Evolutionary conservation across 2,113 vertebrate genomes (phyloP), one percentile per base, ranked within the genome.

Genomic region (Syngnathus floridae): DNA sequence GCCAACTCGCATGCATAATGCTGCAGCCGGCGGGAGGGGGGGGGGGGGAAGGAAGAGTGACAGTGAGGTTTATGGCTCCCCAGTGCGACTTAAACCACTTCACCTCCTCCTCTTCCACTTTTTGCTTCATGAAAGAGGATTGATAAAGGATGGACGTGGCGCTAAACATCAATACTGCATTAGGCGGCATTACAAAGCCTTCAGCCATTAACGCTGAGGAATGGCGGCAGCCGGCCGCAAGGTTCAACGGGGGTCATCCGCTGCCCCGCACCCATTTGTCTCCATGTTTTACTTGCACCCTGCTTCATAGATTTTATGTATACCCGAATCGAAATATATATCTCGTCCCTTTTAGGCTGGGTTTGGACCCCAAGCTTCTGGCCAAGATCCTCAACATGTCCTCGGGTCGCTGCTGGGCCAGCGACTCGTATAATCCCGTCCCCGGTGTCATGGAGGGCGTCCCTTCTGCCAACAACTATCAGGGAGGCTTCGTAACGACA

Each of bases 401-500:
- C 41, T 95, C 93, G 36, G 97, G 97, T 74, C 93, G 97, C 64
- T 99, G 97, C 86, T 99, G 97, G 97, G 97, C 97, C 90, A 99
- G 95, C 61, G 97, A 99, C 80, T 91, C 91, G 0, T 99, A 99
- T 65, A 99, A 99, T 82, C 96, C 97, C 19, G 96, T 95, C 45
- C 97, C 97, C 1, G 97, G 97, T 10, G 96, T 99, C 78, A 97
- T 99, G 97, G 95, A 96, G 79, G 95, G 95, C 17, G 97, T 99
- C 11, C 97, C 97, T 0, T 95, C 97, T 12, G 93, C 90, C 75
- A 99, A 99, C 90, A 95, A 93, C 90, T 99, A 98, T 62, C 95
- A 98, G 81, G 96, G 95, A 16, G 97, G 97, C 80, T 99, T 98
- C 78, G 95, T 92, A 85, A 91, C 96, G 58, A 93, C 94, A 8